Base-by-base conservation (phyloP, 2,888 invertebrate species). In the Scrobipalpa atriplicella region DNA sequence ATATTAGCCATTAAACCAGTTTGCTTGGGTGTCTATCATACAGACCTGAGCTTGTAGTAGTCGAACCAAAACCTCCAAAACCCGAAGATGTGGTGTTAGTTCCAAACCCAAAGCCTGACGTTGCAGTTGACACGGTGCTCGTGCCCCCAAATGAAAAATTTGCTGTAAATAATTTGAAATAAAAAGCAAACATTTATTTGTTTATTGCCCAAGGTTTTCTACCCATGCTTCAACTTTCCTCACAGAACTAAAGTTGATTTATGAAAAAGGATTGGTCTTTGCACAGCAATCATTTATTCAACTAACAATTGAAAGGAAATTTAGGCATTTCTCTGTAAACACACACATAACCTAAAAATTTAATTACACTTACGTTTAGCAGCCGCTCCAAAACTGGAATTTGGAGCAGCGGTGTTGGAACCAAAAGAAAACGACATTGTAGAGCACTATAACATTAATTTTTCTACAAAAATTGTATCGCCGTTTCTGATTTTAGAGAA, bases 351-450 rank as follows among this genome's bases (percentile, higher is more conserved):
- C 54, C 54, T 56, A 21, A 52, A 52, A 19, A 18, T 0, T 10
- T 0, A 52, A 52, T 0, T 3, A 21, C 16, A 84, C 93, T 92
- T 84, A 94, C 94, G 94, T 91, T 94, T 94, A 19, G 94, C 88
- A 70, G 93, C 89, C 61, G 92, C 83, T 16, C 94, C 94, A 69
- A 94, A 90, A 41, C 83, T 82, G 54, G 86, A 75, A 69, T 83
- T 82, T 77, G 87, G 89, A 1, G 88, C 76, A 65, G 83, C 76
- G 63, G 87, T 77, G 68, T 80, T 83, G 13, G 86, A 80, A 66
- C 90, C 89, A 80, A 91, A 92, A 56, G 89, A 85, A 79, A 91
- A 90, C 51, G 92, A 83, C 92, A 92, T 90, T 21, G 51, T 73
- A 29, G 29, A 29, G 29, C 29, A 51, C n/a, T n/a, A 51, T 51